These are phyloP conservation scores for Brachypodius melanocephalos DNA, from an alignment of 2,113 vertebrate species.

Conservation along the genomic window DNA sequence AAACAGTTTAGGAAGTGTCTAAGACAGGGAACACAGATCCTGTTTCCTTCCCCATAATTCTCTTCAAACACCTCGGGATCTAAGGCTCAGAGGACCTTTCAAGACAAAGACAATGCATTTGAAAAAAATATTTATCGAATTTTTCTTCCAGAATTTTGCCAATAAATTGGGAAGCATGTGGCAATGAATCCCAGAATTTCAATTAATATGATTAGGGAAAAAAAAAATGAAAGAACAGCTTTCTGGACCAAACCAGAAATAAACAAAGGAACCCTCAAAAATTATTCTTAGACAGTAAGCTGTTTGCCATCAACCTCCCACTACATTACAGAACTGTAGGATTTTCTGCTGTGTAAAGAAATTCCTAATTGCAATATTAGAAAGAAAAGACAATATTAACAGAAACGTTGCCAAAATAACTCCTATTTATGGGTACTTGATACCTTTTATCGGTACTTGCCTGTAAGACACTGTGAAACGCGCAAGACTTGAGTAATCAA, in stretches of 20 bases:
- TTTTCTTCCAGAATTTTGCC: not conserved
- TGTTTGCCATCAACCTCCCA: not conserved
- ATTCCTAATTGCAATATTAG: not conserved
- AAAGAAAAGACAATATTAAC: not conserved
- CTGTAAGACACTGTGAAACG: not conserved
- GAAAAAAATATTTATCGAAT: not conserved
- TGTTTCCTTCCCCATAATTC: accelerated
- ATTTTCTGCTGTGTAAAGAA: not conserved
- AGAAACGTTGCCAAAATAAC: not conserved
- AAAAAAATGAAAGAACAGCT: no score
- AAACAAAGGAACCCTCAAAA: not conserved
- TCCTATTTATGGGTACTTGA: not conserved
- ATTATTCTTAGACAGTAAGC: not conserved
- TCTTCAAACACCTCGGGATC: not conserved
- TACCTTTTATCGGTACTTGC: not conserved
- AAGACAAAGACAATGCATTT: not conserved
- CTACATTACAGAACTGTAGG: not conserved
- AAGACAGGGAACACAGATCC: not conserved
- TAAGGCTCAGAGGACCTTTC: not conserved
- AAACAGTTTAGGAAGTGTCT: not conserved
- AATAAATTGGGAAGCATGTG: not conserved
- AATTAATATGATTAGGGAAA: not conserved
- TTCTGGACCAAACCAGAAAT: not conserved
- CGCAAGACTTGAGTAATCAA: not conserved
- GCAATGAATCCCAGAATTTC: not conserved